Conservation (phyloP, 1,140 invertebrate genomes). For the Apis laboriosa region DNA sequence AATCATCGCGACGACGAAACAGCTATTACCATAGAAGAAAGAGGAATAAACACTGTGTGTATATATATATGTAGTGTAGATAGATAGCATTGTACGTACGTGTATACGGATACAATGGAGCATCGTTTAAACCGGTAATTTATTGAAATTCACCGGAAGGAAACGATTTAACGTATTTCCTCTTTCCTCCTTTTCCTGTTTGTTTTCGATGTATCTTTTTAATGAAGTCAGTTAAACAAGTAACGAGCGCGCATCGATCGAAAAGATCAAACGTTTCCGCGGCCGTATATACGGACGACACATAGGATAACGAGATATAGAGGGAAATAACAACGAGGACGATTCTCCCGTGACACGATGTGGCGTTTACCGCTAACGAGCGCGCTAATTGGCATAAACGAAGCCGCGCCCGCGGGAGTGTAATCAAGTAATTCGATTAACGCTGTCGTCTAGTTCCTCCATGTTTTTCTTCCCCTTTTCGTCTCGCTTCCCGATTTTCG, state of each 20-base stretch:
- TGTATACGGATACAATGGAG: background rate
- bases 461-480: constrained; percentile 20
- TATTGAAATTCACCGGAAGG: constrained; percentile 26
- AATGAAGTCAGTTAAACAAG: constrained; percentile 29
- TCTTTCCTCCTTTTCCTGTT: background rate
- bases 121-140: constrained; percentile 17
- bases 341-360: constrained; percentile 49
- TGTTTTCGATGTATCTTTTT: constrained; percentile 13
- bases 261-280: constrained; percentile 44
- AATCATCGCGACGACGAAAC: too few relatives aligned
- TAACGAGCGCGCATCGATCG: constrained; percentile 18
- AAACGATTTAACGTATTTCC: background rate
- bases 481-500: background rate
- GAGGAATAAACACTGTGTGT: too few relatives aligned
- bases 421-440: constrained; percentile 53
- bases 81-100: too few relatives aligned
- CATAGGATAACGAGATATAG: constrained; percentile 45
- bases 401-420: constrained; percentile 55
- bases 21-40: too few relatives aligned
- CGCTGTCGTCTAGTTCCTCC: constrained; percentile 39
- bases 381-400: constrained; percentile 69
- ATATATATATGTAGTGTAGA: too few relatives aligned
- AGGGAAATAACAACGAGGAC: constrained; percentile 49
- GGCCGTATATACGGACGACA: constrained; percentile 4
- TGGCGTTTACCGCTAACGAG: constrained; percentile 69